Evolutionary conservation across 2,888 invertebrate genomes (phyloP).

Genomic region (Isotomurus palustris): DNA sequence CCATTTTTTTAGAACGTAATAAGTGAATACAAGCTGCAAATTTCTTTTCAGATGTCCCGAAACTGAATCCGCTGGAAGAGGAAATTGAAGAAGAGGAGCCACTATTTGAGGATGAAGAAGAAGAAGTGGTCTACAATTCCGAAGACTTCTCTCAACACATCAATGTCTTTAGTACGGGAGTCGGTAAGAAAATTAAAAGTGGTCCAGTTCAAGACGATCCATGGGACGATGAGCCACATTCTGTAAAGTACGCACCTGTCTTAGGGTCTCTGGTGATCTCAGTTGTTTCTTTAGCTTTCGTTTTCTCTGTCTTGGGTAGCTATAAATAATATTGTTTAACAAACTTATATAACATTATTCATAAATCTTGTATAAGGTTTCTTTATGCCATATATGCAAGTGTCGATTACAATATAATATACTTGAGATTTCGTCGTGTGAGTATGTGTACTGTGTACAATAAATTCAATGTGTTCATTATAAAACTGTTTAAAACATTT

Average conservation of each 20-base stretch:
- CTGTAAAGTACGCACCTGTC: constrained; percentile 9
- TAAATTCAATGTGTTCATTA: too few relatives aligned
- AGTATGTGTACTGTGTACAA: too few relatives aligned
- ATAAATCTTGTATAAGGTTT: too few relatives aligned
- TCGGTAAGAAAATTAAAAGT: constrained; percentile 2
- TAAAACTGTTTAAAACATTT: too few relatives aligned
- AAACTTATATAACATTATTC: too few relatives aligned
- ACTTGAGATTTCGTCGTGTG: too few relatives aligned
- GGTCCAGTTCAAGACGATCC: constrained; percentile 13
- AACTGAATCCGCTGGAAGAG: background rate
- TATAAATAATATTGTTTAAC: too few relatives aligned
- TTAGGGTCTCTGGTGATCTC: constrained; percentile 7
- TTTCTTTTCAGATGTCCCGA: constrained; percentile 7
- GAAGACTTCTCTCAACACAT: background rate
- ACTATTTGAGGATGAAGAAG: constrained; percentile 9
- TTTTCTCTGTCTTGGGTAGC: background rate
- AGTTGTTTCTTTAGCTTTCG: background rate
- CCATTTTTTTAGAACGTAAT: constrained; percentile 10
- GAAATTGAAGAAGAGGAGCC: background rate
- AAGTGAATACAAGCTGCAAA: background rate
- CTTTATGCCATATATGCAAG: too few relatives aligned
- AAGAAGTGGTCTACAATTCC: constrained; percentile 3
- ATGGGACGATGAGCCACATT: constrained; percentile 11
- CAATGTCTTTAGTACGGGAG: background rate
- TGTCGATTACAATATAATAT: too few relatives aligned